Base-by-base conservation (phyloP, 2,113 vertebrate species). In the Chamaetylas fuelleborni region DNA sequence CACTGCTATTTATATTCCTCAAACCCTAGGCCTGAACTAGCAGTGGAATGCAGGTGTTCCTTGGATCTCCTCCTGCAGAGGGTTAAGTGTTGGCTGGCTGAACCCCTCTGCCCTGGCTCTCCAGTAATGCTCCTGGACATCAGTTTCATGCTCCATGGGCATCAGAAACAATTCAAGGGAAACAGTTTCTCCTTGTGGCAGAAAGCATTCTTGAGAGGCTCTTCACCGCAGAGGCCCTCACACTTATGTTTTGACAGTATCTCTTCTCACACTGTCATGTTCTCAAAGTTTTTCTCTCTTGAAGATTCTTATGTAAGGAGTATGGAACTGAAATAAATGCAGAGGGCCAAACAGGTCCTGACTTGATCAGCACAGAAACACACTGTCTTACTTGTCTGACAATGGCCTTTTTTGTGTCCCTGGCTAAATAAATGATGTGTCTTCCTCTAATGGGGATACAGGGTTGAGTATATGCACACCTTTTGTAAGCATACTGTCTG, bases 191-290 rank as follows among this genome's bases (percentile, higher is more conserved):
- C 78, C 74, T 48, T 76, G 73, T 61, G 58, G 61, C 74, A 92
- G 66, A 90, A 91, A 81, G 45, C 16, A 1, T 86, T 70, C 89
- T 79, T 2, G 4, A 86, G 81, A 95, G 91, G 83, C 89, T 93
- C 73, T 92, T 89, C 81, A 79, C 53, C 0, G 0, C 86, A n/a
- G 3, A 94, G 76, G 56, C 29, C 90, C 84, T 96, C 76, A 14
- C 2, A 12, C 60, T 76, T 92, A 33, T 79, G 69, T 93, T 95
- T 92, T 92, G 82, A 94, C 88, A 93, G 19, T 57, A 47, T 91
- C 62, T 93, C 72, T 94, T 92, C 94, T 94, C 80, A 66, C 48
- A 25, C 80, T 84, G 91, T 83, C 86, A 38, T 67, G 40, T 91
- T 95, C 73, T 93, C 51, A 53, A 53, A 91, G 73, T 60, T 65